Conservation (phyloP, 2,888 invertebrate genomes). For the Rugalucina vietnamica region DNA sequence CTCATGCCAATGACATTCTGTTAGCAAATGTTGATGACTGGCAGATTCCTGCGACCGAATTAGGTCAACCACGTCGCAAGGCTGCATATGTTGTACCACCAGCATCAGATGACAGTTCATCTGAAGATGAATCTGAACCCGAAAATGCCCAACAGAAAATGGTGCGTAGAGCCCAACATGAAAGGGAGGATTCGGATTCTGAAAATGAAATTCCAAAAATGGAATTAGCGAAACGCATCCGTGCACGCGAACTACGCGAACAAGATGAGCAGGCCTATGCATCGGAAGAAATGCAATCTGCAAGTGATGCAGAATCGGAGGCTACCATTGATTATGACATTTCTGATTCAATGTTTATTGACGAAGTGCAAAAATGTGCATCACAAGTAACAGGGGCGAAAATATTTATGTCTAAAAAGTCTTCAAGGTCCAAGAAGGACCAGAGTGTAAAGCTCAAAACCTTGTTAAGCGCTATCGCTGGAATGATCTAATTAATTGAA, state of each 20-base stretch:
- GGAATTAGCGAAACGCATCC: constrained; percentile 15
- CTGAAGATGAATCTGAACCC: background rate
- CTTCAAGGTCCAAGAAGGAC: background rate
- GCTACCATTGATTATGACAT: background rate
- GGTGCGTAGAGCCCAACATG: background rate
- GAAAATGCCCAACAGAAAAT: background rate
- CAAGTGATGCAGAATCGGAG: background rate
- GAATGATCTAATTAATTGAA: background rate
- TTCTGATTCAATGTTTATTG: background rate
- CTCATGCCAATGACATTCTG: constrained; percentile 24
- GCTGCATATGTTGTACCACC: constrained; percentile 23
- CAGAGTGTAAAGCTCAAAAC: background rate
- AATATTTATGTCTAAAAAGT: background rate
- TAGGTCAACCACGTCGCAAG: background rate
- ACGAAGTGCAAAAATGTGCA: background rate
- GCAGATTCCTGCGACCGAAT: constrained; percentile 23
- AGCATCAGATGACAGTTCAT: background rate
- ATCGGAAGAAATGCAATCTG: background rate
- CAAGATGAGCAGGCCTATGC: background rate
- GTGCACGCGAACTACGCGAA: background rate
- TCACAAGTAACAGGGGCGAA: background rate
- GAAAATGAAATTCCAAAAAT: constrained; percentile 34
- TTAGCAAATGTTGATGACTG: constrained; percentile 30
- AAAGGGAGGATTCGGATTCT: constrained; percentile 8
- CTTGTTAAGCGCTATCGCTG: background rate